Evolutionary conservation across 2,888 invertebrate genomes (phyloP), one percentile per base, ranked within the genome.

Genomic region (Icerya purchasi): DNA sequence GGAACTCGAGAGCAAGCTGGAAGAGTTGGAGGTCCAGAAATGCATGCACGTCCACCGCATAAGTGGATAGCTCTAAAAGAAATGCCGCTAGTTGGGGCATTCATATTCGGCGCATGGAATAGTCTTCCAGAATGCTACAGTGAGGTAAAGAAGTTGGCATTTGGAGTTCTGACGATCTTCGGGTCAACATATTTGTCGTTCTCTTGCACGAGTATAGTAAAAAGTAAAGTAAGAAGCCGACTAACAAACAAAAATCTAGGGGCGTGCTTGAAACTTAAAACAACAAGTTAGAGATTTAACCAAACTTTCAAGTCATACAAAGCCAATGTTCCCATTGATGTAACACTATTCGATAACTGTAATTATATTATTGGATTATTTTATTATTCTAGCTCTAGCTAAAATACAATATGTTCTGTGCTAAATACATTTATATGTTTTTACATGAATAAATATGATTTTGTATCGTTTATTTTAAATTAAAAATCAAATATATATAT

Each of bases 131-230:
- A 67, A 61, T 66, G 62, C 61, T 67, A 60, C 57, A 64, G 64
- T 66, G 64, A 67, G 65, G 63, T 67, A 65, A 66, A 66, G 63
- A 67, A 67, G 65, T 65, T 67, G 65, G 64, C 65, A 56, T 66
- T 65, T 65, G 66, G 63, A 64, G 64, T 65, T 62, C 63, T 65
- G 60, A 61, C 62, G 22, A 64, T 62, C 58, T 64, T 65, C 61
- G 62, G 63, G 50, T 66, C 63, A 56, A 65, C 63, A 65, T 65
- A 65, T 66, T 66, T 63, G 62, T 65, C 36, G 36, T 36, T 36
- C 36, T 36, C 36, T 62, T 61, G 62, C n/a, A 61, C 14, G 36
- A 36, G 8, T 36, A 36, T 36, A 36, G 14, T n/a, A 36, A 36
- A 36, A 14, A 36, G 36, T 36, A 36, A 36, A 36, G 36, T 36